Evolutionary conservation across 2,888 invertebrate species (phyloP), one percentile per base, ranked within the genome.

Genomic region (Noctua janthe): DNA sequence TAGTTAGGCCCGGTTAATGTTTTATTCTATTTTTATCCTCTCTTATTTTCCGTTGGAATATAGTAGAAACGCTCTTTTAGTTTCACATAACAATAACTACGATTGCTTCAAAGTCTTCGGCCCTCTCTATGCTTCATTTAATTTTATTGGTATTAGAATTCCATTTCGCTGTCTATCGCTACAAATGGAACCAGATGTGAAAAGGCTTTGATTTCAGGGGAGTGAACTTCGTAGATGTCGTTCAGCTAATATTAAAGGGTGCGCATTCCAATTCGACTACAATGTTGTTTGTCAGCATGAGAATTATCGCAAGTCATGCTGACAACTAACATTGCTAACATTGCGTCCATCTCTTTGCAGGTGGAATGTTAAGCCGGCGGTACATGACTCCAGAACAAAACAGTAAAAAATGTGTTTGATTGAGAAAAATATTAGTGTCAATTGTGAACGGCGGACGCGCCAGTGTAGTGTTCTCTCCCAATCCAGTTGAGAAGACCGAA

Each of bases 331-430:
- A 90, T 91, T 89, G 71, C 90, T 92, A 92, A 94, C 92, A 90
- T 91, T 89, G 71, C 71, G 84, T 79, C 83, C 85, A 20, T 88
- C 84, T 93, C 86, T 92, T 95, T 94, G 39, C 96, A 97, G 97
- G 95, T 95, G 91, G 89, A 80, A 92, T 87, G 85, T 82, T 91
- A 90, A 91, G 85, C 91, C 91, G 91, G 88, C 90, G 90, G 91
- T 93, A 89, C 90, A 95, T 95, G 94, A 93, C 91, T 94, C 92
- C 92, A 89, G 91, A 90, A 90, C 83, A 83, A 95, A 94, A 93
- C 94, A 91, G 87, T 91, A 94, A 97, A 96, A 96, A 94, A 97
- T 97, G 97, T 95, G 96, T 95, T 95, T 96, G 94, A 95, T 94
- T 94, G 94, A 90, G 94, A 94, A 94, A 88, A 92, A 89, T 82